phyloP scores from a whole-genome alignment of 2,888 invertebrate species.

The Tinea semifulvella region DNA sequence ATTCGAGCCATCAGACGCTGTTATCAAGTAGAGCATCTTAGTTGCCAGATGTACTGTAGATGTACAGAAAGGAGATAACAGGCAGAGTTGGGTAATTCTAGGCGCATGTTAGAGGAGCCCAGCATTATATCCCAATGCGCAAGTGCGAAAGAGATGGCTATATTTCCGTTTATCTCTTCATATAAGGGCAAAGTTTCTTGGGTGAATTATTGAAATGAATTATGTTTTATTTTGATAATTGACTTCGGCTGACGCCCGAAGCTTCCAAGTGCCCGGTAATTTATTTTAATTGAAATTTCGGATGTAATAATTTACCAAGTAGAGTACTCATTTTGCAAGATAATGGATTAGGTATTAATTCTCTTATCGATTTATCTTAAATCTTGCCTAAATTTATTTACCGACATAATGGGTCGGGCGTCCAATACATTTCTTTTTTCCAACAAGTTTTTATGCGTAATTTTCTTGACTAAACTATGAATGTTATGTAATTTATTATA shows the following conservation, averaged over 20 bases:
- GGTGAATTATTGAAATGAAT: conserved; percentile 48
- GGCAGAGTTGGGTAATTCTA: conserved; percentile 39
- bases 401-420: no score
- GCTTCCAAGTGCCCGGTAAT: conserved; percentile 26
- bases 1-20: no score
- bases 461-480: no score
- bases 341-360: conserved; percentile 10
- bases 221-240: conserved; percentile 46
- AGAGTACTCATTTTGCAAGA: not conserved
- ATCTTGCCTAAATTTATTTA: no score
- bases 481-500: no score
- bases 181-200: conserved; percentile 39
- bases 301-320: conserved; percentile 27
- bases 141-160: conserved; percentile 24
- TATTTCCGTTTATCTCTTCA: conserved; percentile 23
- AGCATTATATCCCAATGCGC: conserved; percentile 21
- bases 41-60: conserved; percentile 25
- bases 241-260: conserved; percentile 13
- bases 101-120: conserved; percentile 32
- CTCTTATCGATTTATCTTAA: not conserved
- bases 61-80: conserved; percentile 44
- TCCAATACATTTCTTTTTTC: no score
- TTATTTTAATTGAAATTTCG: conserved; percentile 27
- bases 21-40: conserved; percentile 26
- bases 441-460: no score